Evolutionary conservation across 2,113 vertebrate genomes (phyloP), one percentile per base, ranked within the genome.

Genomic region (Deroptyus accipitrinus): DNA sequence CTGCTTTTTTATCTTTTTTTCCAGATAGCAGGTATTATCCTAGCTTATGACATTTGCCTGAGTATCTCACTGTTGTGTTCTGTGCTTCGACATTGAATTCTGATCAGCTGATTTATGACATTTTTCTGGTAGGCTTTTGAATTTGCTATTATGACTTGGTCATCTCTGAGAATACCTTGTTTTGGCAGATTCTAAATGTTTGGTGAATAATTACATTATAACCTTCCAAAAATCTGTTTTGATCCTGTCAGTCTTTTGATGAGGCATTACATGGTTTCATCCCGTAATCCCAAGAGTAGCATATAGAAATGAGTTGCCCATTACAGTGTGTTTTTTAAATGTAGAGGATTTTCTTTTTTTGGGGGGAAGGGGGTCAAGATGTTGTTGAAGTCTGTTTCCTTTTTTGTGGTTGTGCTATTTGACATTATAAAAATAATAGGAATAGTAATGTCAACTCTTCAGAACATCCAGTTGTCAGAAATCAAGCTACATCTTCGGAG

Each of bases 291-390:
- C 4, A 41, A 55, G 14, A 57, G 16, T 6, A 83, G 10, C 28
- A 10, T 55, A 11, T 64, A 57, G 31, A 18, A 80, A 30, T 24
- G 5, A 61, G 11, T 51, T 83, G 3, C 5, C 44, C 1, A 0
- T 81, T 87, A 42, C 6, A 42, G 10, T 78, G 13, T 2, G 1
- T 13, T 84, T 74, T 74, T 17, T 72, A 74, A 61, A 49, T 13
- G 31, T 41, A 66, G 23, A 23, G 2, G 7, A 35, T 28, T 61
- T 30, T 27, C 19, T n/a, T 9, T 57, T 42, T 23, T 0, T 1
- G 3, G 28, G 1, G 4, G 6, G 37, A 2, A 15, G 23, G n/a
- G 18, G 2, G 18, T 78, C 10, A 49, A 24, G 39, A 46, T 72
- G 85, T 79, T 92, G 14, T 84, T 83, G 22, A 70, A 84, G 15